These are phyloP conservation scores for Synergus japonicus DNA, from an alignment of 2,888 invertebrate genomes.

Conservation along the genomic window DNA sequence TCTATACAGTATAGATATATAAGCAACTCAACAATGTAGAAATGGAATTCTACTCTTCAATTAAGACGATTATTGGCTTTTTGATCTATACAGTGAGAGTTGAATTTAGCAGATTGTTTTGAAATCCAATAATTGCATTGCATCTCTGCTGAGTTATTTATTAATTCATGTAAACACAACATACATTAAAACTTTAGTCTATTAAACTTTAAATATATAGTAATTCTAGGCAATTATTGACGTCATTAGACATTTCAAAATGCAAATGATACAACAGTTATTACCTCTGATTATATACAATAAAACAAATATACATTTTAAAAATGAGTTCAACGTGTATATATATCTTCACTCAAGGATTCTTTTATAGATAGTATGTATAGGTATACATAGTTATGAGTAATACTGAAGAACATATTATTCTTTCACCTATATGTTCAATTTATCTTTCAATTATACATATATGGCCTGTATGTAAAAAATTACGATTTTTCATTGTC, in stretches of 20 bases:
- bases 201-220: neutral
- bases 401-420: neutral
- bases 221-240: neutral
- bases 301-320: neutral
- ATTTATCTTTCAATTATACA: too few species aligned
- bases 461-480: neutral
- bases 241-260: neutral
- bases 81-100: neutral
- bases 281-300: neutral
- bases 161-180: neutral
- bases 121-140: neutral
- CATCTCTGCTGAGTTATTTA: neutral
- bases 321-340: neutral
- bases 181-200: neutral
- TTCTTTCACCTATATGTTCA: neutral
- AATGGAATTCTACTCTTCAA: neutral
- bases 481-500: neutral
- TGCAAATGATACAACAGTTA: neutral
- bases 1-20: neutral
- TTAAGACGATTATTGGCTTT: neutral
- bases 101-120: neutral
- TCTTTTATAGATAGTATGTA: too few species aligned
- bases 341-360: neutral
- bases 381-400: neutral
- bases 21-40: neutral